A percentile compares a stretch with the other conserved stretches of the same genome.
These are phyloP conservation scores for Octomys mimax DNA, from an alignment of 2,797 vertebrate genomes.

Conservation along the genomic window DNA sequence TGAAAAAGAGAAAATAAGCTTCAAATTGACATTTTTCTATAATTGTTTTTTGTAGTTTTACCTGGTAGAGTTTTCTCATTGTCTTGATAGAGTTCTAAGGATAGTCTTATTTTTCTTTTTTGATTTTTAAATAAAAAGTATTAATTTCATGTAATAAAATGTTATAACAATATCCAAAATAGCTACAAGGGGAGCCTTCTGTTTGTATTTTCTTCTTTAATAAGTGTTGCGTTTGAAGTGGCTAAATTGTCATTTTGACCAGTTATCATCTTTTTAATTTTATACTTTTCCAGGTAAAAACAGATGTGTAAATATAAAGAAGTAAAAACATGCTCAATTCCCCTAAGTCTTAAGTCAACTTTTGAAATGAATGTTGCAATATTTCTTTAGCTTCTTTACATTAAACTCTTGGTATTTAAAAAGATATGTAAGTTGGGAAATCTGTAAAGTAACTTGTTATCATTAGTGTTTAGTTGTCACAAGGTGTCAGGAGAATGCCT, in stretches of 20 bases:
- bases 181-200: conserved; percentile 43
- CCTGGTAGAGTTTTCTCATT: conserved; percentile 25
- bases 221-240: conserved; percentile 53
- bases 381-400: conserved; percentile 52
- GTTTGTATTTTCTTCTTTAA: conserved; percentile 58
- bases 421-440: conserved; percentile 31
- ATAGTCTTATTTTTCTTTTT: conserved; percentile 52
- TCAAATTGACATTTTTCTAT: conserved; percentile 11
- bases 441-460: not conserved
- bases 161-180: conserved; percentile 41
- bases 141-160: conserved; percentile 60
- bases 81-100: not conserved
- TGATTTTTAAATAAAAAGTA: conserved; percentile 1
- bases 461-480: not conserved
- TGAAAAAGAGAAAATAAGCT: conserved; percentile 11
- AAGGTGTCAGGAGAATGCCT: conserved; percentile 15
- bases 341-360: conserved; percentile 44
- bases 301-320: not conserved
- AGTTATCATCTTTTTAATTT: conserved; percentile 56
- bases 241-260: conserved; percentile 60
- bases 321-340: conserved; percentile 54
- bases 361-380: conserved; percentile 51
- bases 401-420: conserved; percentile 57
- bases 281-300: conserved; percentile 56
- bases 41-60: conserved; percentile 28